Base-by-base conservation (phyloP, 2,888 invertebrate species). In the Apomyelois bistriatella region DNA sequence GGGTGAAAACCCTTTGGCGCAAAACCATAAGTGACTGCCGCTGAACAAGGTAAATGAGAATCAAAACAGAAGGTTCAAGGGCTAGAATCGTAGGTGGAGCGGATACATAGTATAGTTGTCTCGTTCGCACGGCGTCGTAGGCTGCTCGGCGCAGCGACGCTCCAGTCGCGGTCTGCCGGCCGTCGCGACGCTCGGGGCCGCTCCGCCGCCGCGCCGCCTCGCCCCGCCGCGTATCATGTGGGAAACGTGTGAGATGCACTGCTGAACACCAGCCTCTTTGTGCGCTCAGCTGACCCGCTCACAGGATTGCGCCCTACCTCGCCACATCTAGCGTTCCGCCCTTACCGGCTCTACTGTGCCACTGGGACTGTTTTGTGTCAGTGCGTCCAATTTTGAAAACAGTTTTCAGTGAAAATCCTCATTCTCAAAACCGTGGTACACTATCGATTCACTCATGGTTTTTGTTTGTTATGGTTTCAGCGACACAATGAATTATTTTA, bases 111-210 rank as follows among this genome's bases (percentile, higher is more conserved):
- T 87, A 84, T 83, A 70, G 78, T 78, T 77, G 88, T 89, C 88
- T 82, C 78, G 85, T 86, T 88, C 90, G 73, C 83, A 72, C 87
- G 79, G 73, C 80, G 85, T 83, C 79, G 82, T 81, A 83, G 85
- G 82, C 80, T 82, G 86, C 83, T 82, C 76, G 84, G 87, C 84
- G 82, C 84, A 78, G 76, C 78, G 81, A 75, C 84, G 86, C 83
- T 82, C 85, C 89, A 90, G 89, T 90, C 90, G 89, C 88, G 87
- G 87, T 89, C 82, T 79, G 88, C 84, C 89, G 88, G 88, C 88
- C 88, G 87, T 83, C 85, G 89, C 89, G 89, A 88, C 86, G 87
- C 83, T 85, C 76, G 86, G 83, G 84, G 85, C 82, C 80, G 83
- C 79, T 76, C 74, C 79, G 85, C 82, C 67, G 66, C 70, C 85